These are phyloP conservation scores for Perizoma affinitatum DNA, from an alignment of 2,888 invertebrate genomes.

Conservation along the genomic window DNA sequence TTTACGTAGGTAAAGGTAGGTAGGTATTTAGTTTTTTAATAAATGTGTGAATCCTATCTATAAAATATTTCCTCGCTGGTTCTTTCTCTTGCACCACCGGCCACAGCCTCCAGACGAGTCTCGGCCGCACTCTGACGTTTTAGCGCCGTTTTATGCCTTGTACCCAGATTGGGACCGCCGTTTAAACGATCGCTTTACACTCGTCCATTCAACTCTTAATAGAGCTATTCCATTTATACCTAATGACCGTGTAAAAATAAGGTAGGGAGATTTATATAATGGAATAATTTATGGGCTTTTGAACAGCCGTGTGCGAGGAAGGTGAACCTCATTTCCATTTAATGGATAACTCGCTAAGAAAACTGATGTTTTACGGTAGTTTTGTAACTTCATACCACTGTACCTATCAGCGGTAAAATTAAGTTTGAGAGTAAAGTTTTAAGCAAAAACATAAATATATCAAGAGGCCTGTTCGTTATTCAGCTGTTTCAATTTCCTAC, in stretches of 20 bases:
- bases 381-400: no score
- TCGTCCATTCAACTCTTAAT: conserved; percentile 69
- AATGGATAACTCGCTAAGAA: not conserved
- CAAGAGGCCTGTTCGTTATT: no score
- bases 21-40: no score
- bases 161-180: conserved; percentile 69
- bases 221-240: conserved; percentile 71
- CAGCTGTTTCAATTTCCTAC: not conserved
- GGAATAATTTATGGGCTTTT: conserved; percentile 36
- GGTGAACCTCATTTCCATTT: not conserved
- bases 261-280: conserved; percentile 40
- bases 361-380: no score
- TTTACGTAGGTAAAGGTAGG: no score
- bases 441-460: no score
- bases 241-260: conserved; percentile 72
- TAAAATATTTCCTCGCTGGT: conserved; percentile 31
- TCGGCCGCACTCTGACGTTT: conserved; percentile 57
- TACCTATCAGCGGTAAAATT: no score
- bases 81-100: conserved; percentile 34
- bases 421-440: no score
- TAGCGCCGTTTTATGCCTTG: conserved; percentile 74
- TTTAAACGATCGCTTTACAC: conserved; percentile 73
- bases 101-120: conserved; percentile 34
- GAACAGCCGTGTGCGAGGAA: conserved; percentile 18
- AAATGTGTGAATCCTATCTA: not conserved